These are phyloP conservation scores for Vidua chalybeata DNA, from an alignment of 2,113 vertebrate species.

Conservation along the genomic window DNA sequence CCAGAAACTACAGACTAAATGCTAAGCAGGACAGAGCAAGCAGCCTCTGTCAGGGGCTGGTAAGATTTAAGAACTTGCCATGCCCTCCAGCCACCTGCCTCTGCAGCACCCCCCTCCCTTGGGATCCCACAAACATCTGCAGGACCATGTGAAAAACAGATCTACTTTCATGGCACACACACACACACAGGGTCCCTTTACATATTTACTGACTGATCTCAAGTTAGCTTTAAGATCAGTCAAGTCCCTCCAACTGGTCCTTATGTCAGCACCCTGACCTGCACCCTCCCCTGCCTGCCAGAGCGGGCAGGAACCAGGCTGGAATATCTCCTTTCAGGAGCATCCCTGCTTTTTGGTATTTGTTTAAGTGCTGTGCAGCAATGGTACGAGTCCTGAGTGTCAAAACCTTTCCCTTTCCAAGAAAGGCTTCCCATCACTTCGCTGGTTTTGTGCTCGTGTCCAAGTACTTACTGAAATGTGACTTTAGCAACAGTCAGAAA, in stretches of 20 bases:
- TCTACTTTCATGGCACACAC: neutral
- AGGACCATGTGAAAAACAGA: accelerated
- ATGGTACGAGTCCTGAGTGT: neutral
- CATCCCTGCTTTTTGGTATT: neutral
- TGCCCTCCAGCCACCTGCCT: neutral
- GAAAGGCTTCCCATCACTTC: neutral
- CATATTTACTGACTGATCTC: neutral
- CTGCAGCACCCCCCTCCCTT: neutral
- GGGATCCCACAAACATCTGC: neutral
- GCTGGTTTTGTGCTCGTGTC: neutral
- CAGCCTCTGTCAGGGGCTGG: neutral
- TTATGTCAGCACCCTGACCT: neutral
- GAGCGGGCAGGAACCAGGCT: accelerated
- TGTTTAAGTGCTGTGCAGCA: neutral
- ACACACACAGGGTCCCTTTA: neutral
- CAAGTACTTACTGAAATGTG: neutral
- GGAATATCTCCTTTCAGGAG: neutral
- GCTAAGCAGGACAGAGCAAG: neutral
- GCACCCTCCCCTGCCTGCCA: neutral
- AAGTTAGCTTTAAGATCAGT: neutral
- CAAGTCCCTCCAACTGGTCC: neutral
- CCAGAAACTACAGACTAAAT: neutral
- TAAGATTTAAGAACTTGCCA: neutral
- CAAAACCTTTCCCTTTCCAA: neutral
- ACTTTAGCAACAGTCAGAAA: neutral